phyloP scores from a whole-genome alignment of 2,797 vertebrate species.

The Parauchenoglanis ngamensis region DNA sequence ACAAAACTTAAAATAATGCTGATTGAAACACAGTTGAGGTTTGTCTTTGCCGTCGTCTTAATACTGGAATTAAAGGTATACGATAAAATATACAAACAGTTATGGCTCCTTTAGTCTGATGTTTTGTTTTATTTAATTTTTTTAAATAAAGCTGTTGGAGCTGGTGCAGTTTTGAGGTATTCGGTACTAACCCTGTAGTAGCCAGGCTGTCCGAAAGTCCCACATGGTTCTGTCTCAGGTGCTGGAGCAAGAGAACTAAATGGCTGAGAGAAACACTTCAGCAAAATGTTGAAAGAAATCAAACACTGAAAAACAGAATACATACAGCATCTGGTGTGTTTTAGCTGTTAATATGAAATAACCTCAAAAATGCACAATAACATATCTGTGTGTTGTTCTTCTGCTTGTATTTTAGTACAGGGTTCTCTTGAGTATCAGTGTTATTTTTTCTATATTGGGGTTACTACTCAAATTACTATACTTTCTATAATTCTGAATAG shows the following conservation, averaged over 20 bases:
- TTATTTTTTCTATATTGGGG: background rate
- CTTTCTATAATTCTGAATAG: background rate
- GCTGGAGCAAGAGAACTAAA: background rate
- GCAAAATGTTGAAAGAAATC: background rate
- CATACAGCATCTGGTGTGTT: background rate
- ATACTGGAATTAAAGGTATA: background rate
- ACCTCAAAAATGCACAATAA: background rate
- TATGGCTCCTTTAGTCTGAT: background rate
- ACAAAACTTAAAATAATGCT: background rate
- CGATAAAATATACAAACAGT: background rate
- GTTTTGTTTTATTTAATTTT: background rate
- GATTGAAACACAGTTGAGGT: background rate
- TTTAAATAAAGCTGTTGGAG: background rate
- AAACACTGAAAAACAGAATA: background rate
- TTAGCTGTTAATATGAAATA: background rate
- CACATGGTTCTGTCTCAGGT: background rate
- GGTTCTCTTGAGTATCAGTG: background rate
- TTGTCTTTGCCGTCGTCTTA: background rate
- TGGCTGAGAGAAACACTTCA: background rate
- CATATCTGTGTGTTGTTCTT: background rate
- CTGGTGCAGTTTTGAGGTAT: background rate
- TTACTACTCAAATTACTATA: background rate
- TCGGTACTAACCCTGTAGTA: background rate
- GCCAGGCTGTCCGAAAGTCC: background rate
- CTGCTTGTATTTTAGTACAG: background rate